phyloP scores from a whole-genome alignment of 1,140 invertebrate species.

The Sesamia nonagrioides region DNA sequence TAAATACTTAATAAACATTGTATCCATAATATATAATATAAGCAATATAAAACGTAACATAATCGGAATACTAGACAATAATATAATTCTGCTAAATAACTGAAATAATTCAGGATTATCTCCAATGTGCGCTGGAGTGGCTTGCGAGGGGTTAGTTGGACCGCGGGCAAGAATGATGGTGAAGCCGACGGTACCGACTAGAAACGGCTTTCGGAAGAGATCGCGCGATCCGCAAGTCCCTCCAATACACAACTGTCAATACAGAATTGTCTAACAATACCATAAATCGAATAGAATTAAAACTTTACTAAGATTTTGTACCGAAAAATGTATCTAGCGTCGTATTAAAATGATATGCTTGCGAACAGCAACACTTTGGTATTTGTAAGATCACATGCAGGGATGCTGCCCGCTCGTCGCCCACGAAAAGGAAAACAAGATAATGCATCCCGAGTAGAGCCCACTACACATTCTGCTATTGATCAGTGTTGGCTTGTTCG shows the following conservation, averaged over 20 bases:
- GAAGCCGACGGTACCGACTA: conserved; percentile 78
- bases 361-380: conserved; percentile 86
- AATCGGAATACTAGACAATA: conserved; percentile 87
- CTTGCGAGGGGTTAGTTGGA: conserved; percentile 1
- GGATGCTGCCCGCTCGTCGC: conserved; percentile 70
- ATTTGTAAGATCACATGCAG: conserved; percentile 63
- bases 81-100: conserved; percentile 87
- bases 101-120: conserved; percentile 83
- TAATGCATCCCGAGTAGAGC: conserved; percentile 62
- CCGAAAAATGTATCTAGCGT: conserved; percentile 84
- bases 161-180: conserved; percentile 6
- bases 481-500: conserved; percentile 81
- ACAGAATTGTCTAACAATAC: conserved; percentile 85
- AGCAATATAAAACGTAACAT: conserved; percentile 88
- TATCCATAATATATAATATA: conserved; percentile 87
- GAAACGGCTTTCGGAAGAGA: conserved; percentile 69
- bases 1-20: conserved; percentile 87
- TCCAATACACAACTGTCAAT: conserved; percentile 78
- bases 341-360: conserved; percentile 86
- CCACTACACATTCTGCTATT: conserved; percentile 87
- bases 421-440: conserved; percentile 70
- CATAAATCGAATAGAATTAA: conserved; percentile 83
- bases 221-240: conserved; percentile 48
- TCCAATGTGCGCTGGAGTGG: conserved; percentile 68
- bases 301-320: conserved; percentile 85